Evolutionary conservation across 1,140 invertebrate genomes (phyloP).

Genomic region (Drosophila micromelanica): DNA sequence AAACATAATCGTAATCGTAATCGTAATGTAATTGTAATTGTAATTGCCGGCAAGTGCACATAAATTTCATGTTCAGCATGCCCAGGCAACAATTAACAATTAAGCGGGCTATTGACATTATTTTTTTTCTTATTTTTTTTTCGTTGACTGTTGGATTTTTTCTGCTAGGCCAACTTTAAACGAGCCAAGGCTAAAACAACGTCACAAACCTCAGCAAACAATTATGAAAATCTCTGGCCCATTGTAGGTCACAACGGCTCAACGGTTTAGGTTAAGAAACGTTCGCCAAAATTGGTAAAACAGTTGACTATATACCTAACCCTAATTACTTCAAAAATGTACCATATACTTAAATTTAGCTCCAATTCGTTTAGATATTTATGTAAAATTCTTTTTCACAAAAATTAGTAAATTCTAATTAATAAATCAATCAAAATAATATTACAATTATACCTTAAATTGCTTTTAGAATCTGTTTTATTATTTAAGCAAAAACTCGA

Average conservation of each 20-base stretch:
- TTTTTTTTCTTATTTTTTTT: slow-evolving; percentile 1
- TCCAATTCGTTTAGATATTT: background rate
- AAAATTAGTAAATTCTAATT: no score
- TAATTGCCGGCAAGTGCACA: slow-evolving; percentile 23
- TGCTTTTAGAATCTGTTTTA: no score
- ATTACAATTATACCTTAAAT: no score
- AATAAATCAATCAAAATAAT: no score
- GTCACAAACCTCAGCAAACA: background rate
- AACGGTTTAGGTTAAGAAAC: background rate
- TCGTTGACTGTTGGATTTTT: background rate
- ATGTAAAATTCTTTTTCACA: no score
- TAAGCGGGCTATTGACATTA: slow-evolving; percentile 34
- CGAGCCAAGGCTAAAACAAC: slow-evolving; percentile 18
- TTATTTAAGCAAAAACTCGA: no score
- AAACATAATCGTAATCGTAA: slow-evolving; percentile 5
- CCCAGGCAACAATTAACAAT: slow-evolving; percentile 32
- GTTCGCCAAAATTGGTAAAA: background rate
- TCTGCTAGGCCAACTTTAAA: slow-evolving; percentile 12
- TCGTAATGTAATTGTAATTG: slow-evolving; percentile 22
- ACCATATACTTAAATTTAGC: no score
- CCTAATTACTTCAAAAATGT: no score
- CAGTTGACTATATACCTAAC: background rate
- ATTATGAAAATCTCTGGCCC: slow-evolving; percentile 19
- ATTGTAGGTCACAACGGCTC: slow-evolving; percentile 29
- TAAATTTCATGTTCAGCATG: slow-evolving; percentile 25